Evolutionary conservation across 2,113 vertebrate species (phyloP), one percentile per base, ranked within the genome.

Genomic region (Mesembrinibis cayennensis): DNA sequence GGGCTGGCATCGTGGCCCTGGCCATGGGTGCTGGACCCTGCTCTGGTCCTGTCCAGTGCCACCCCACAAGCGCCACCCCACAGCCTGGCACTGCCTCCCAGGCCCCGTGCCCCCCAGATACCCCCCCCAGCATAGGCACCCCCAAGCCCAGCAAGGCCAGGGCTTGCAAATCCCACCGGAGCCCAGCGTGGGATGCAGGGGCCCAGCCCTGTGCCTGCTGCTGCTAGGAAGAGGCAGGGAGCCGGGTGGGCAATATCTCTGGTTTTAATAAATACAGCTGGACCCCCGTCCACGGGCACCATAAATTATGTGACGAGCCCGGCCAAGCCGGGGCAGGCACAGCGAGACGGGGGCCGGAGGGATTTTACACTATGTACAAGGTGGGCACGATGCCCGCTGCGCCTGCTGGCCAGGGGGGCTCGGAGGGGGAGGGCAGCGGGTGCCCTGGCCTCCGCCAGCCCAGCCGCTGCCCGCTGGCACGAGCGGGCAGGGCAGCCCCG

Each of bases 361-460:
- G 63, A 91, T 89, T 97, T 96, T 98, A 97, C 96, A 97, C 52
- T 97, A 97, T 97, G 72, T 97, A 98, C 96, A 98, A 61, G 15
- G 23, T 0, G 23, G 93, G 65, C 56, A 10, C 0, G 2, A 30
- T 47, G 82, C 70, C 55, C 6, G 0, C 77, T 82, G 67, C 0
- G 2, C 80, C 82, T 6, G 2, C 30, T 0, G 1, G 89, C 69
- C 61, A 10, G 19, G 14, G 63, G 62, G 14, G 32, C 38, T 77
- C 0, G 1, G 55, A 70, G 25, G 9, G 26, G 45, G n/a, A 55
- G 34, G 47, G 74, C 52, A 76, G 44, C 0, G 0, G 29, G 44
- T 90, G 49, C 56, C 53, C 90, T 1, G 1, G 13, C 45, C 61
- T 89, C 93, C 2, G 0, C 27, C 11, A 38, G 40, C 83, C 83